These are phyloP conservation scores for Echinometra lucunter DNA, from an alignment of 53 echinoderm and acorn worm species.

Conservation along the genomic window DNA sequence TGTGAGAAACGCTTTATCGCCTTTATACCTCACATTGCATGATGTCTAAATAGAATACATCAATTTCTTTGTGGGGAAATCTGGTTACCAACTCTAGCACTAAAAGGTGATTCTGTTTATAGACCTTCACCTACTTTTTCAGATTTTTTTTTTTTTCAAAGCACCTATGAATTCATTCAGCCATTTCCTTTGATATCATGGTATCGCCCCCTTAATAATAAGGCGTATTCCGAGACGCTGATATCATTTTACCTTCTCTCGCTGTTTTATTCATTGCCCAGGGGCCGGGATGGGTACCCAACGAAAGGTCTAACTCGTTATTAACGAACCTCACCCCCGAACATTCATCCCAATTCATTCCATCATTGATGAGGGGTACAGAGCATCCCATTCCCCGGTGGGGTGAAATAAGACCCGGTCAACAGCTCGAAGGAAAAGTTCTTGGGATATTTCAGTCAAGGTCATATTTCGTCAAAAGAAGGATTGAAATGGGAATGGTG, in stretches of 20 bases:
- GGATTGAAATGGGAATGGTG: not conserved
- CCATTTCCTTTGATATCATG: not conserved
- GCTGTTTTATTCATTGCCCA: not conserved
- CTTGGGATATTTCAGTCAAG: not conserved
- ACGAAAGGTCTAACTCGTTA: not conserved
- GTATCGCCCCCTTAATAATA: conserved; percentile 7
- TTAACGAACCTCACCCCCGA: not conserved
- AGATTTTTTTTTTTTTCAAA: not conserved
- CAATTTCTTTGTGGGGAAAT: no score
- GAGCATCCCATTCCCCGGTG: not conserved
- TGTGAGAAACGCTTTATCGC: no score
- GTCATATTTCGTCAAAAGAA: not conserved
- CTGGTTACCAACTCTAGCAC: no score
- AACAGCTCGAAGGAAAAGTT: not conserved
- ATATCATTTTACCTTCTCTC: not conserved
- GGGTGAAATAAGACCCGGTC: not conserved
- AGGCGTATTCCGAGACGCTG: not conserved
- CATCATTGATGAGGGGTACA: not conserved
- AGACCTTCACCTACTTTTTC: not conserved
- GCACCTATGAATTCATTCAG: not conserved
- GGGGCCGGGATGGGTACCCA: not conserved
- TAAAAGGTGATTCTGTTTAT: not conserved
- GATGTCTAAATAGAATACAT: no score
- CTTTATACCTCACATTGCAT: no score
- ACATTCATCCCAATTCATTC: not conserved